Evolutionary conservation across 2,888 invertebrate species (phyloP), one percentile per base, ranked within the genome.

Genomic region (Chaetoderma sp.): DNA sequence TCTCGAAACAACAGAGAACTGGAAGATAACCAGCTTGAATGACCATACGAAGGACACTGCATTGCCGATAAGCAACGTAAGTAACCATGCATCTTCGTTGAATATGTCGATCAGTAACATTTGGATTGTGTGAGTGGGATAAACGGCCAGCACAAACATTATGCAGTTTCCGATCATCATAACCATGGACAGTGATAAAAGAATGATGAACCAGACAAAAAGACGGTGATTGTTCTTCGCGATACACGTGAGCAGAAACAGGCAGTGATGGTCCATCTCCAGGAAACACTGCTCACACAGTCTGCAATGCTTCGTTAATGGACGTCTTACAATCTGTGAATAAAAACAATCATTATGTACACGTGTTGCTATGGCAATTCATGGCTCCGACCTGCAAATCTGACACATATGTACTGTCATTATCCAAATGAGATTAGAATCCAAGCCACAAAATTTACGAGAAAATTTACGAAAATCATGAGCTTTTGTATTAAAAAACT

Each of bases 221-320:
- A 78, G 65, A 13, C 76, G 62, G 42, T 84, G 85, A 73, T 83
- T 86, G 60, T 79, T 73, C 44, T 72, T 60, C 4, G 81, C 85
- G 1, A 86, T 71, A 71, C 86, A 86, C 33, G 77, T 79, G 56
- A 85, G 70, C 16, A 86, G 74, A 68, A 84, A 85, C 47, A 86
- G 74, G 64, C 86, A 86, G 68, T 86, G 86, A 63, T 86, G 86
- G 65, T 86, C 86, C 78, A 84, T 78, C 54, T 78, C 71, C 13
- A 74, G 60, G 64, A 72, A 80, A 60, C 86, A 86, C n/a, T 64
- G 63, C 21, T 80, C 75, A 74, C 86, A 86, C 56, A 86, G 73
- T 57, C 76, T 77, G 67, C 86, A 86, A 70, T 86, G 85, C 58
- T 84, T 84, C 6, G 79, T 79, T 27, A 60, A 47, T 23, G 59